phyloP scores from a whole-genome alignment of 2,888 invertebrate species.

The Ectemnius continuus region DNA sequence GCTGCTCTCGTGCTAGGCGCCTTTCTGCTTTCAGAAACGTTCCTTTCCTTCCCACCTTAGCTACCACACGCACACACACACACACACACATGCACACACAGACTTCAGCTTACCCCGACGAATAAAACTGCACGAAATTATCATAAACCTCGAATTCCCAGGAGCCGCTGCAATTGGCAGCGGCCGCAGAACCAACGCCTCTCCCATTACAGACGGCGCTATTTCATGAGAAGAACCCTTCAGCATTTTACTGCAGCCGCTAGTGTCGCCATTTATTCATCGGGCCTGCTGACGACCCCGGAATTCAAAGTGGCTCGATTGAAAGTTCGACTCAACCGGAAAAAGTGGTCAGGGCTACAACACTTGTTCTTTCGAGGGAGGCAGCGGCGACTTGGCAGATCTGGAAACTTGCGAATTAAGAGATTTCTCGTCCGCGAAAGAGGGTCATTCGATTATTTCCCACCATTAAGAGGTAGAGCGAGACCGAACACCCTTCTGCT shows the following conservation, averaged over 20 bases:
- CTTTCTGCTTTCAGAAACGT: slow-evolving; percentile 11
- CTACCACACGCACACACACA: not conserved
- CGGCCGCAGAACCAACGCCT: not conserved
- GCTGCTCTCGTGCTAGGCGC: slow-evolving; percentile 14
- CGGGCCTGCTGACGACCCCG: not conserved
- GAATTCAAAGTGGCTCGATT: slow-evolving; percentile 2
- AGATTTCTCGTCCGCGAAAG: slow-evolving; percentile 55
- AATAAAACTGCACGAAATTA: slow-evolving; percentile 42
- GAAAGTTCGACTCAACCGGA: too few relatives aligned
- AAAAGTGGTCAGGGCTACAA: slow-evolving; percentile 21
- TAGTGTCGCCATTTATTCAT: not conserved
- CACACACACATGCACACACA: too few relatives aligned
- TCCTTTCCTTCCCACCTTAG: not conserved
- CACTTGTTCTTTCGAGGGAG: slow-evolving; percentile 41
- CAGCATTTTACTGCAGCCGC: not conserved
- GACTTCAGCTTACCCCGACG: not conserved
- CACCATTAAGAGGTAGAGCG: slow-evolving; percentile 62
- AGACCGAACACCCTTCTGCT: slow-evolving; percentile 34
- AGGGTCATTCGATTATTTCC: slow-evolving; percentile 71
- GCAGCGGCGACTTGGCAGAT: slow-evolving; percentile 36
- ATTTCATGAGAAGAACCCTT: not conserved
- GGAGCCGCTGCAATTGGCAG: slow-evolving; percentile 10
- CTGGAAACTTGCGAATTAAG: slow-evolving; percentile 71
- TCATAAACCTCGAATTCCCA: slow-evolving; percentile 46
- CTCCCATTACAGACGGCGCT: too few relatives aligned